Base-by-base conservation (phyloP, 1,140 invertebrate genomes). In the Brachionus calyciflorus region DNA sequence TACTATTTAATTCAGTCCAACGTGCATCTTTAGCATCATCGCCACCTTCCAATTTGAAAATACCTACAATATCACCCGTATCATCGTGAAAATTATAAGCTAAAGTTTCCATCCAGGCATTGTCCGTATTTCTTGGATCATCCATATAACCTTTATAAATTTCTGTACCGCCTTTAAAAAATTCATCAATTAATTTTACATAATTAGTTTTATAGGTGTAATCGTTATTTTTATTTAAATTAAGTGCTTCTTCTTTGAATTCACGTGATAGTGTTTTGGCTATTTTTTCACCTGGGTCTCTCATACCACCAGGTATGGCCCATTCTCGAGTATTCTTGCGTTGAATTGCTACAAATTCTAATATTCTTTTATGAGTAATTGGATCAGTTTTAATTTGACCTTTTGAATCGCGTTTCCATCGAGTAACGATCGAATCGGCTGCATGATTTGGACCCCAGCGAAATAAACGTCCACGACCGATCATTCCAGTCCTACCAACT, bases 391-490 rank as follows among this genome's bases (percentile, higher is more conserved):
- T 94, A 48, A 48, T 77, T 33, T 55, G 17, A 12, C 46, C 53
- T 7, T 60, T 76, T 21, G n/a, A 6, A 41, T 60, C 77, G 33
- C 49, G 26, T 28, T 51, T 55, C 63, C 48, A 81, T 68, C 91
- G 87, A 14, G 92, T 93, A 0, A 95, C 91, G 77, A 95, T 89
- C 1, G 92, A 46, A 17, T 73, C 69, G 0, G 91, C 92, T 5
- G 93, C 93, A 87, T 94, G 93, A 84, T 94, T 95, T 6, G 92
- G 92, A 4, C 93, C 93, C 92, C 92, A 95, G 26, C 90, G 87
- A 0, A 93, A 92, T 12, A 96, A 84, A 2, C 90, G 48, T 3
- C 73, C 73, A 28, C 70, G 41, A 26, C 70, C 48, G 9, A 28
- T 68, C 9, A 75, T 21, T 0, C 93, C 93, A 19, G 93, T 94